Evolutionary conservation across 2,797 vertebrate genomes (phyloP).

Genomic region (Pagetopsis macropterus): DNA sequence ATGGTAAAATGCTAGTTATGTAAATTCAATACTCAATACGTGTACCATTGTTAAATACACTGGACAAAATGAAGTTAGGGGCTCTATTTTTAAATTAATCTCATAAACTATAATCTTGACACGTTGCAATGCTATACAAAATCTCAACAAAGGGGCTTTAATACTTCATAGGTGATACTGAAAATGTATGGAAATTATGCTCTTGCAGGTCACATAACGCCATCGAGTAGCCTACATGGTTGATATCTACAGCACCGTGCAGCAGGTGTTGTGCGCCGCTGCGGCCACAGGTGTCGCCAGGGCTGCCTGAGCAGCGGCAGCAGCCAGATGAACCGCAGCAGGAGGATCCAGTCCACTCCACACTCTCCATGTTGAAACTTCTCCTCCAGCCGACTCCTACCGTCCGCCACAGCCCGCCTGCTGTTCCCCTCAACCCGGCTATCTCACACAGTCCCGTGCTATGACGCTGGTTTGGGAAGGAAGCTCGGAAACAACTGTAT

Average conservation of each 20-base stretch:
- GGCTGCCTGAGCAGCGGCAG: constrained; percentile 8
- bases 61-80: too few species aligned
- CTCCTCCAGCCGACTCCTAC: constrained; percentile 50
- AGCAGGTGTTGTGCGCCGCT: constrained; percentile 24
- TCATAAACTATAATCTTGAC: not conserved
- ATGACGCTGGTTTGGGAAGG: constrained; percentile 63
- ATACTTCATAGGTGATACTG: not conserved
- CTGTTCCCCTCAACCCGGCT: constrained; percentile 15
- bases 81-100: not conserved
- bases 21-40: not conserved
- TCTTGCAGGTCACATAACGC: not conserved
- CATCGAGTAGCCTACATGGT: not conserved
- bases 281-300: constrained; percentile 66
- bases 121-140: not conserved
- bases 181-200: not conserved
- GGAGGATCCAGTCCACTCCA: constrained; percentile 53
- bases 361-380: constrained; percentile 77
- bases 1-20: not conserved
- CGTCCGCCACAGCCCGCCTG: constrained; percentile 31
- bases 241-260: not conserved
- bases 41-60: not conserved
- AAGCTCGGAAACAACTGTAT: constrained; percentile 41
- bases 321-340: constrained; percentile 38
- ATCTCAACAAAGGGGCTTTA: not conserved
- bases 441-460: constrained; percentile 39